Evolutionary conservation across 2,888 invertebrate species (phyloP).

Genomic region (Nemotelus nigrinus): DNA sequence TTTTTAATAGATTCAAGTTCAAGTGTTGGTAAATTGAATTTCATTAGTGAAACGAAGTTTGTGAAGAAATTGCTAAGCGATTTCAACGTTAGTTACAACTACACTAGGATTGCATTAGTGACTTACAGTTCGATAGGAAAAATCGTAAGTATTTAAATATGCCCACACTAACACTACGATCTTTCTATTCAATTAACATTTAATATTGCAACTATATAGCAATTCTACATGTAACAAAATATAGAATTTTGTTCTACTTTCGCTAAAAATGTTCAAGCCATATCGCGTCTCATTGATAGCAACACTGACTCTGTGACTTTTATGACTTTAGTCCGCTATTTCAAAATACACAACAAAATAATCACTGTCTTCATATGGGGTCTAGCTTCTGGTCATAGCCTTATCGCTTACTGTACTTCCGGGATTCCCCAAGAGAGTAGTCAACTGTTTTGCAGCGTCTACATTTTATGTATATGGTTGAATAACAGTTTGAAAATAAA

Average conservation of each 20-base stretch:
- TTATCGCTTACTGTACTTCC: neutral
- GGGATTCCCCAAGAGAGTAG: conserved; percentile 30
- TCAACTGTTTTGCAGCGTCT: neutral
- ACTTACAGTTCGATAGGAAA: conserved; percentile 72
- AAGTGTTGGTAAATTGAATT: conserved; percentile 73
- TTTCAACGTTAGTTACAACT: conserved; percentile 72
- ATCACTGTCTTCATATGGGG: too few relatives aligned
- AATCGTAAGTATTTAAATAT: conserved; percentile 63
- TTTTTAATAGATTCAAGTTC: conserved; percentile 77
- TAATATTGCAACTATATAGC: too few relatives aligned
- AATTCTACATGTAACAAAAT: too few relatives aligned
- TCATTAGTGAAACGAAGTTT: conserved; percentile 74
- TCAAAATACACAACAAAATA: too few relatives aligned
- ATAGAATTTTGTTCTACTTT: too few relatives aligned
- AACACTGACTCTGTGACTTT: too few relatives aligned
- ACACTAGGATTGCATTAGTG: conserved; percentile 72
- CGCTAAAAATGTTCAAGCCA: too few relatives aligned
- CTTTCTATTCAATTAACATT: neutral
- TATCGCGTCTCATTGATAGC: too few relatives aligned
- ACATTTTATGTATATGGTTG: conserved; percentile 8
- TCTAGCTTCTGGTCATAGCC: too few relatives aligned
- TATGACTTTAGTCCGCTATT: too few relatives aligned
- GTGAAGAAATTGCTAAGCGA: conserved; percentile 74
- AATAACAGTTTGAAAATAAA: neutral
- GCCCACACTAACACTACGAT: neutral